These are phyloP conservation scores for Caenorhabditis inopinata DNA, from an alignment of 1,140 invertebrate species.

Conservation along the genomic window DNA sequence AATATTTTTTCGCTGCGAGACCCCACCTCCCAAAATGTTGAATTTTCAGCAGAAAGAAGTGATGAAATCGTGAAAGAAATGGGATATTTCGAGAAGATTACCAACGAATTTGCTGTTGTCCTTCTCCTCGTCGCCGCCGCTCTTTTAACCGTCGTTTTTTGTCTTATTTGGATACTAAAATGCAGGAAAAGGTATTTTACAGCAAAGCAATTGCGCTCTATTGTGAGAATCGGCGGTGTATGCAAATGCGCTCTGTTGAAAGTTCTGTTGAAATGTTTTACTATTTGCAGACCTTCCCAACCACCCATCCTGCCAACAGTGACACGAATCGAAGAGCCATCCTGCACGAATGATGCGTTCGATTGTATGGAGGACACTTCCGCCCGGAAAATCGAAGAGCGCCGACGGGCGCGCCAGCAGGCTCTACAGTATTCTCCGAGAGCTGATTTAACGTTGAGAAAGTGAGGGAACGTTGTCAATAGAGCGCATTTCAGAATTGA, in stretches of 20 bases:
- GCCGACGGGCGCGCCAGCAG: not conserved
- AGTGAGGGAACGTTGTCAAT: not conserved
- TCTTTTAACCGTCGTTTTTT: not conserved
- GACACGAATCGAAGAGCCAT: not conserved
- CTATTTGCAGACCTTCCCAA: not conserved
- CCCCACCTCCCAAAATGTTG: no score
- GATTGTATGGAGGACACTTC: not conserved
- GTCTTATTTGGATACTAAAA: not conserved
- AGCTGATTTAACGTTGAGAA: not conserved
- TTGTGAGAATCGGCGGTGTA: no score
- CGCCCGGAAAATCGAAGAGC: slow-evolving; percentile 13
- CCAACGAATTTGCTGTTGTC: not conserved
- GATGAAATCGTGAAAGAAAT: not conserved
- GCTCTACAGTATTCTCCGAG: not conserved
- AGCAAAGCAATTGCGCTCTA: no score
- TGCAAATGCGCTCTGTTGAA: no score
- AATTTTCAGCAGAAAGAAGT: no score
- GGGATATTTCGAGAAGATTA: not conserved
- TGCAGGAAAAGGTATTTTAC: slow-evolving; percentile 7
- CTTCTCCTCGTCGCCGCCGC: not conserved
- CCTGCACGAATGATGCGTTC: not conserved
- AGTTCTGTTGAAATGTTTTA: no score
- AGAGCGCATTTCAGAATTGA: not conserved
- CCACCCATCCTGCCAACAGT: not conserved
- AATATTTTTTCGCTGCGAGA: no score